A percentile compares a stretch with the other conserved stretches of the same genome.
Conservation (phyloP, 2,113 vertebrate species). For the Mystacornis crossleyi region DNA sequence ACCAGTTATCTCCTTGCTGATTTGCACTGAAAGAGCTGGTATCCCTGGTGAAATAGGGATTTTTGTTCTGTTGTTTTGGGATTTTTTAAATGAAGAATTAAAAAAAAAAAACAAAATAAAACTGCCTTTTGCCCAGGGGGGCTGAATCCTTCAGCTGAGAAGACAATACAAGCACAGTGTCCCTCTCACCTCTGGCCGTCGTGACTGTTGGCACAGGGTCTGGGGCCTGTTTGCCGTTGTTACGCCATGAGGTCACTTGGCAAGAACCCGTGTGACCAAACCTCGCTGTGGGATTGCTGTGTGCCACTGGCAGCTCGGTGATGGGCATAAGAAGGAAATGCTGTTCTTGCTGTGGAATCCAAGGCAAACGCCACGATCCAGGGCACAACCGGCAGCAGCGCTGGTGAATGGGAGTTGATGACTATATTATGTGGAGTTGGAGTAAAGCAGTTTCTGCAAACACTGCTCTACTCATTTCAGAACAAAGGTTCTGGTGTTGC, state of each 20-base stretch:
- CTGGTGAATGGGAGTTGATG: slow-evolving; percentile 27
- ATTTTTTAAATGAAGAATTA: background rate
- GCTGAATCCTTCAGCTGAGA: background rate
- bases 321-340: background rate
- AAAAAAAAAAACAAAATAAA: background rate
- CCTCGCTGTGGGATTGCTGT: background rate
- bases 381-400: background rate
- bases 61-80: background rate
- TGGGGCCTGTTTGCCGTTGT: background rate
- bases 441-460: slow-evolving; percentile 54
- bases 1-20: background rate
- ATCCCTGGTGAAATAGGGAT: background rate
- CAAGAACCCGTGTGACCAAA: background rate
- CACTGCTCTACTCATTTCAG: slow-evolving; percentile 38
- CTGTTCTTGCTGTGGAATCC: background rate
- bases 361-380: background rate
- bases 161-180: background rate
- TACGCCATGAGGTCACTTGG: slow-evolving; percentile 26
- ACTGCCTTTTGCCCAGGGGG: background rate
- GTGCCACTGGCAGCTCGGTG: background rate
- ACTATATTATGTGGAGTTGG: slow-evolving; percentile 37
- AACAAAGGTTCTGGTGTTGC: slow-evolving; percentile 55
- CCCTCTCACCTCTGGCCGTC: background rate
- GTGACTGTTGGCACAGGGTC: background rate
- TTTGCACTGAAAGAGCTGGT: background rate